Base-by-base conservation (phyloP, 2,888 invertebrate genomes). In the Drosophila lutescens region DNA sequence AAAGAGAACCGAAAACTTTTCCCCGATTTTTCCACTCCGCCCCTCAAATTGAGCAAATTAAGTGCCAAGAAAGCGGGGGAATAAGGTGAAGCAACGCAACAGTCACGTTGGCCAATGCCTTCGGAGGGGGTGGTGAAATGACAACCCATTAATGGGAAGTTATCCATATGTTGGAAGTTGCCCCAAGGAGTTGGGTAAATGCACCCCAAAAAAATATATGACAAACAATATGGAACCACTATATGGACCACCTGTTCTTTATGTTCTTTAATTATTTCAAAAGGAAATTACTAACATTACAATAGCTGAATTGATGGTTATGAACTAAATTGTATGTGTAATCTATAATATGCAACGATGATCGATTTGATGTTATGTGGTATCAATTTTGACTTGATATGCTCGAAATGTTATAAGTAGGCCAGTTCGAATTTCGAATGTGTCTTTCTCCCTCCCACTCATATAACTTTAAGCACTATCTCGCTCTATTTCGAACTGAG, bases 31-130 rank as follows among this genome's bases (percentile, higher is more conserved):
- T 46, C 34, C 60, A 13, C 36, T 1, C 17, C 23, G 0, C 43
- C 36, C n/a, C 73, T 46, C 56, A 58, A 77, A 80, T 80, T 72
- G 78, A 75, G 75, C 76, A 88, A 88, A 86, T 85, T 77, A 86
- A 86, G 83, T 86, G 78, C 70, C 72, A 65, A 68, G 65, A 67
- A 69, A 61, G 50, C 43, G 36, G 63, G 53, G 40, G 56, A 41
- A 36, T 17, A 32, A 51, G 43, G 65, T n/a, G 47, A 34, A 41
- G 65, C 38, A 17, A 15, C 17, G 58, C 15, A 55, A 32, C 50
- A 56, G 67, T 67, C 57, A 68, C 67, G 67, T 32, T 41, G 38
- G 60, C 20, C 44, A 38, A 7, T 38, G 54, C 54, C 65, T 54
- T 12, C 9, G 65, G 54, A 32, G n/a, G 20, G 32, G 46, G 41